phyloP scores from a whole-genome alignment of 2,797 vertebrate species.

The Neomorphus geoffroyi region DNA sequence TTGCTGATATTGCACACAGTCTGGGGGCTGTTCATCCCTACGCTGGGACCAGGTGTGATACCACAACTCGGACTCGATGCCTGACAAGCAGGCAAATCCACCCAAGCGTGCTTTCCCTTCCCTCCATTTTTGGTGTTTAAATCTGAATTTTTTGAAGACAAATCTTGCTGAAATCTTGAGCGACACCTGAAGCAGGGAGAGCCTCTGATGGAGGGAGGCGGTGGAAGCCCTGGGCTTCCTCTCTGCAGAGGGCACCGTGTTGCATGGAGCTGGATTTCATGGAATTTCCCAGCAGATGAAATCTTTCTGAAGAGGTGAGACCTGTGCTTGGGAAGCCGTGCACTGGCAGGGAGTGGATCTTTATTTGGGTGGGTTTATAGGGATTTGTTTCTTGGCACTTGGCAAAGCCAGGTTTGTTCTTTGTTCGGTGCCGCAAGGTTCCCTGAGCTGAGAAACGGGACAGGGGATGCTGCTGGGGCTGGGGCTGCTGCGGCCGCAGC shows the following conservation, averaged over 20 bases:
- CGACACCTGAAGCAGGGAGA: not conserved
- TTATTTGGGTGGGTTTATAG: not conserved
- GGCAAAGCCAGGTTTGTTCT: fast-evolving
- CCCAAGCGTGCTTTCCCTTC: not conserved
- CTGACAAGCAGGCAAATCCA: not conserved
- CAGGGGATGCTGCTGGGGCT: not conserved
- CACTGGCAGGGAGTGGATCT: not conserved
- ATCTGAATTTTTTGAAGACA: not conserved
- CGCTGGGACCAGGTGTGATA: fast-evolving
- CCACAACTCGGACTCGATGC: fast-evolving
- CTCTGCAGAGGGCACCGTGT: not conserved
- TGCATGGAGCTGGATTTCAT: fast-evolving
- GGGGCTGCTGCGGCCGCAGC: fast-evolving
- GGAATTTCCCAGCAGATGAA: not conserved
- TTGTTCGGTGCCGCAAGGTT: not conserved
- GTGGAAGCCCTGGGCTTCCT: not conserved
- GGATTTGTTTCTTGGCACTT: not conserved
- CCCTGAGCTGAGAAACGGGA: not conserved
- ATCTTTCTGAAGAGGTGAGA: not conserved
- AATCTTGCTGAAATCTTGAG: not conserved
- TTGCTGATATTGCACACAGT: fast-evolving
- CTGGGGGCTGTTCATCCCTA: fast-evolving
- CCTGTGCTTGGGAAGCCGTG: not conserved
- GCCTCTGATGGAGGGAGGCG: fast-evolving
- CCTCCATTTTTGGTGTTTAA: not conserved